Percentiles rank a stretch among this genome's conserved stretches.
These are phyloP conservation scores for Oligia fasciuncula DNA, from an alignment of 2,888 invertebrate genomes.

Conservation along the genomic window DNA sequence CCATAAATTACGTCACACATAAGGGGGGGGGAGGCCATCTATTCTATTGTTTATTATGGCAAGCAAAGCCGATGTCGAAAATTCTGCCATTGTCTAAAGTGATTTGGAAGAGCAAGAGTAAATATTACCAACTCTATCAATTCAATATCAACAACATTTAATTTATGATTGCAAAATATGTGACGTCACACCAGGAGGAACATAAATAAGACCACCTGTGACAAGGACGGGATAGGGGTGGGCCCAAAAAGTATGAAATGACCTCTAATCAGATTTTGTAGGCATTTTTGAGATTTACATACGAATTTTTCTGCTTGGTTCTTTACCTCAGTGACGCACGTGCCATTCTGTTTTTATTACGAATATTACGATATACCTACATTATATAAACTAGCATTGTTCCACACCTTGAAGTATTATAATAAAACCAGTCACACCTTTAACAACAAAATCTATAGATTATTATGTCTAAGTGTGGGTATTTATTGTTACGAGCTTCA, in stretches of 20 bases:
- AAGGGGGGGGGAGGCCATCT: no score
- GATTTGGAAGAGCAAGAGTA: neutral
- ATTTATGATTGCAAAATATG: neutral
- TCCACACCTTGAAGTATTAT: neutral
- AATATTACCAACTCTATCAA: neutral
- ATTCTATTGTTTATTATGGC: neutral
- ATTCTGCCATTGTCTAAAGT: neutral
- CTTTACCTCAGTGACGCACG: slow-evolving; percentile 1
- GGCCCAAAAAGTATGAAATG: neutral
- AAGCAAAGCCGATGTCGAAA: neutral
- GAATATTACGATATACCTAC: neutral
- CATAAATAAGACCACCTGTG: neutral
- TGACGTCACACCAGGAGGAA: neutral
- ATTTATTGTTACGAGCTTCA: no score
- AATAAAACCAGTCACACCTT: slow-evolving; percentile 1
- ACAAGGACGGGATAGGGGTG: no score
- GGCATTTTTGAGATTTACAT: neutral
- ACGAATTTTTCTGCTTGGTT: neutral
- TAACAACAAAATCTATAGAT: neutral
- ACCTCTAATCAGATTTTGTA: neutral
- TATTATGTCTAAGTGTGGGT: neutral
- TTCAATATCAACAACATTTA: neutral
- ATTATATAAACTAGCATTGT: slow-evolving; percentile 1
- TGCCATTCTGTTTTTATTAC: neutral
- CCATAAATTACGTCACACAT: neutral